Conservation (phyloP, 2,888 invertebrate genomes). For the Monopis laevigella region DNA sequence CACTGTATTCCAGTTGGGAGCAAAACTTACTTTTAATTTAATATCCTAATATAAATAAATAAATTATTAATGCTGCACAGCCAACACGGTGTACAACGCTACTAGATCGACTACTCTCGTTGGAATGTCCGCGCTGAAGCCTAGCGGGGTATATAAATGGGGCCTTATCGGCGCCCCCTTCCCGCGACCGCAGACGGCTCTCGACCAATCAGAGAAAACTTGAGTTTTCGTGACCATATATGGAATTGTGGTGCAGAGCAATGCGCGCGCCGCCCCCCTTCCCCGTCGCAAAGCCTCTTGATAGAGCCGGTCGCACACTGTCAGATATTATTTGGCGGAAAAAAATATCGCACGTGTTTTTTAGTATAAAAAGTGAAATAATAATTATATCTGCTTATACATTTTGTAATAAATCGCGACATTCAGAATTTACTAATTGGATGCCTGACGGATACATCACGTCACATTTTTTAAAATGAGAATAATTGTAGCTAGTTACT, state of each 20-base stretch:
- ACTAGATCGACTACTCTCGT: constrained; percentile 58
- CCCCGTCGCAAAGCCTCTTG: constrained; percentile 25
- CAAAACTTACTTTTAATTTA: constrained; percentile 60
- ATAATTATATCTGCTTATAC: too few relatives aligned
- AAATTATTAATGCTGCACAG: constrained; percentile 65
- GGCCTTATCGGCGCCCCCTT: constrained; percentile 63
- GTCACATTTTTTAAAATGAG: too few relatives aligned
- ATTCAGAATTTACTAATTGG: too few relatives aligned
- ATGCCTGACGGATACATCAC: too few relatives aligned
- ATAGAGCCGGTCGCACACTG: constrained; percentile 22
- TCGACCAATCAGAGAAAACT: constrained; percentile 72
- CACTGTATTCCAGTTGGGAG: not conserved
- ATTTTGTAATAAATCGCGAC: too few relatives aligned
- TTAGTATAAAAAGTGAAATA: too few relatives aligned
- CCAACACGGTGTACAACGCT: constrained; percentile 58
- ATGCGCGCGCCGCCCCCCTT: constrained; percentile 43
- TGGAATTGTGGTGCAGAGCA: constrained; percentile 75
- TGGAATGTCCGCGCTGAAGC: constrained; percentile 52
- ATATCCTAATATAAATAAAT: constrained; percentile 63
- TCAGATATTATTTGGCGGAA: too few relatives aligned
- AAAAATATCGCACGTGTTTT: not conserved
- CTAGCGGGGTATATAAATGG: constrained; percentile 66
- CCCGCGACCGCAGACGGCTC: constrained; percentile 56
- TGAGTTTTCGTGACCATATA: constrained; percentile 79
- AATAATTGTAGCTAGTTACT: too few relatives aligned